Evolutionary conservation across 2,113 vertebrate genomes (phyloP).

Genomic region (Emydura subglobosa): DNA sequence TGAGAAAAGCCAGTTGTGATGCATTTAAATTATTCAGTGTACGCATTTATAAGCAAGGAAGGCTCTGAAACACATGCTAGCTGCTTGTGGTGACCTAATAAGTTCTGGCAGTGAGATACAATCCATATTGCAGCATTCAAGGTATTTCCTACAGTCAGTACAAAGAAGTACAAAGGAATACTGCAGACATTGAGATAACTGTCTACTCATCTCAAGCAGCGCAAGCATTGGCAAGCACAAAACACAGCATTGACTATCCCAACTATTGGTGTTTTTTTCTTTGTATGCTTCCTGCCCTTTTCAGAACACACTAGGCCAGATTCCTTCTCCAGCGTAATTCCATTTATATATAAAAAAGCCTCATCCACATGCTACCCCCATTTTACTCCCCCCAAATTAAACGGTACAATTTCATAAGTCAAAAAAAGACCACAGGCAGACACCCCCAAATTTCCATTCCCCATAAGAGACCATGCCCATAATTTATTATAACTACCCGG

Average conservation of each 20-base stretch:
- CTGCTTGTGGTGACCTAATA: not conserved
- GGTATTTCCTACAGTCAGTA: not conserved
- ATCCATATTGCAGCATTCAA: not conserved
- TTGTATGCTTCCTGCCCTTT: not conserved
- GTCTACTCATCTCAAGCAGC: not conserved
- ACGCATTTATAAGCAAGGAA: not conserved
- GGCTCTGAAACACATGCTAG: constrained; percentile 30
- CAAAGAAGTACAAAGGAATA: not conserved
- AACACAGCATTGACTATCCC: not conserved
- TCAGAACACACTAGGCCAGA: not conserved
- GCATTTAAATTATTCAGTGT: not conserved
- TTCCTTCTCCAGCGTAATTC: not conserved
- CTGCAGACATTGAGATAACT: not conserved
- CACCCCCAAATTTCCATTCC: not conserved
- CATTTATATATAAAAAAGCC: not conserved
- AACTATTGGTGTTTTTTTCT: not conserved
- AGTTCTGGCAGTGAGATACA: not conserved
- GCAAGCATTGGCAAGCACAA: fast-evolving
- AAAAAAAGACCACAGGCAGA: fast-evolving
- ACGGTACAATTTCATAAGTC: not conserved
- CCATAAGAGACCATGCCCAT: not conserved
- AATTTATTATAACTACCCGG: not conserved
- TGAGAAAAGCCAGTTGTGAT: constrained; percentile 14
- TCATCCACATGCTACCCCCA: not conserved
- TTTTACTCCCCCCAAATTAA: not conserved